A percentile compares a stretch with the other conserved stretches of the same genome.
These are phyloP conservation scores for Cygnus buccinator DNA, from an alignment of 2,113 vertebrate genomes.

Conservation along the genomic window DNA sequence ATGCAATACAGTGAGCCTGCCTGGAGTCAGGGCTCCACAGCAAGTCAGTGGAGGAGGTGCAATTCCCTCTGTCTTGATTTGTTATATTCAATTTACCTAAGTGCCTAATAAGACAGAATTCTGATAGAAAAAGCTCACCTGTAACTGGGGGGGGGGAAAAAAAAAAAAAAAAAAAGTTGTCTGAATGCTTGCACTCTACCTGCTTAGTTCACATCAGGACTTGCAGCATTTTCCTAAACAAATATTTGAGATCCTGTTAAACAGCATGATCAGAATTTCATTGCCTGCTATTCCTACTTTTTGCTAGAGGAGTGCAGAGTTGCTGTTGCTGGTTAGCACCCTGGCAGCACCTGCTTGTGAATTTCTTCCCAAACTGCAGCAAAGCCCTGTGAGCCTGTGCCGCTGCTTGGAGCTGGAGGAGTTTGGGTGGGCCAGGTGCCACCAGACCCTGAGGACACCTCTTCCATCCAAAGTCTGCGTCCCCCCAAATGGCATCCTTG, in stretches of 20 bases:
- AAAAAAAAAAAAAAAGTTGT: not conserved
- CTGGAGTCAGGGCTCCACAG: not conserved
- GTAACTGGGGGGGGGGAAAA: not conserved
- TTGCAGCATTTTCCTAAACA: not conserved
- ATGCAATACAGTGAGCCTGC: not conserved
- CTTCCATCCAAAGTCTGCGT: not conserved
- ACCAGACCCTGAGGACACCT: fast-evolving
- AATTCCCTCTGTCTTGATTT: not conserved
- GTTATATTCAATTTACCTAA: fast-evolving
- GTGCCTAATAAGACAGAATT: not conserved
- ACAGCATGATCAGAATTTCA: not conserved
- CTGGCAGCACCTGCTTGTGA: fast-evolving
- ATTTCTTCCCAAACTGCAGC: not conserved
- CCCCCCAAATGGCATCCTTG: fast-evolving
- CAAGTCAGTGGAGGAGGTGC: not conserved
- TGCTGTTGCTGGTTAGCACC: not conserved
- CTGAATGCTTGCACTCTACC: not conserved
- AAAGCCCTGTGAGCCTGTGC: fast-evolving
- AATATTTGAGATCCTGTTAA: not conserved
- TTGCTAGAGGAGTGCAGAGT: fast-evolving
- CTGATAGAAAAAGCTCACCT: not conserved
- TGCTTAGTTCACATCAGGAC: not conserved
- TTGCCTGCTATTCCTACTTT: not conserved
- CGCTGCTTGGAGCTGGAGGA: not conserved
- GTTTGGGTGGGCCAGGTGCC: not conserved